A percentile compares a stretch with the other conserved stretches of the same genome.
Evolutionary conservation across 2,113 vertebrate species (phyloP).

Genomic region (Brachionichthys hirsutus): DNA sequence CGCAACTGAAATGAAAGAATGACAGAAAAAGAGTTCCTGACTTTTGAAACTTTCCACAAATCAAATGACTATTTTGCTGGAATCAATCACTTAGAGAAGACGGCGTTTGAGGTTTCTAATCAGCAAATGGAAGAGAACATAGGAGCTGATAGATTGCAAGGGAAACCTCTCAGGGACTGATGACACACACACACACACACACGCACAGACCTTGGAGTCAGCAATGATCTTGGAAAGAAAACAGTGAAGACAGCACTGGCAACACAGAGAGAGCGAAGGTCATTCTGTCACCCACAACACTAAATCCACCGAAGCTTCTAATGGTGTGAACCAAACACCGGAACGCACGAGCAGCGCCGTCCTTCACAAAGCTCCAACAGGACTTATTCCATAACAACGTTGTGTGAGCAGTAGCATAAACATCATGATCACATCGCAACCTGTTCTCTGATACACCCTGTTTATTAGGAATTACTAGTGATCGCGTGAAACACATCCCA

Average conservation of each 20-base stretch:
- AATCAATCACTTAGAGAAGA: slow-evolving; percentile 4
- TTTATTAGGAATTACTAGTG: slow-evolving; percentile 39
- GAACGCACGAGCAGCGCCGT: slow-evolving; percentile 47
- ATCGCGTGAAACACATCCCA: slow-evolving; percentile 16
- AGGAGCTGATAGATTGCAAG: slow-evolving; percentile 12
- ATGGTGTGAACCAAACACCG: slow-evolving; percentile 44
- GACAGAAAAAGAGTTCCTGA: neutral
- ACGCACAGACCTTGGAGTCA: slow-evolving; percentile 23
- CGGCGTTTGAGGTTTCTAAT: slow-evolving; percentile 32
- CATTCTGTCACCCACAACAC: slow-evolving; percentile 54
- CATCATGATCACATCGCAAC: slow-evolving; percentile 3
- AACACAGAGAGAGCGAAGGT: slow-evolving; percentile 49
- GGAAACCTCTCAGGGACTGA: slow-evolving; percentile 29
- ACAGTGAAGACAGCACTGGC: slow-evolving; percentile 35
- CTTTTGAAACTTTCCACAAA: no score
- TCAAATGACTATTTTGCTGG: slow-evolving; percentile 3
- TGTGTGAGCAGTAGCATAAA: slow-evolving; percentile 32
- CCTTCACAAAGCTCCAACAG: slow-evolving; percentile 33
- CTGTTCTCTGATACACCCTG: slow-evolving; percentile 19
- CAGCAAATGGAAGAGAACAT: slow-evolving; percentile 25
- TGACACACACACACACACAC: slow-evolving; percentile 33
- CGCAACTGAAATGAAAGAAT: slow-evolving; percentile 3
- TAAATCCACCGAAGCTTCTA: slow-evolving; percentile 55
- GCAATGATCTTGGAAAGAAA: slow-evolving; percentile 37
- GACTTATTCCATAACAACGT: slow-evolving; percentile 29